Base-by-base conservation (phyloP, 2,797 vertebrate species). In the Hemitrygon akajei region DNA sequence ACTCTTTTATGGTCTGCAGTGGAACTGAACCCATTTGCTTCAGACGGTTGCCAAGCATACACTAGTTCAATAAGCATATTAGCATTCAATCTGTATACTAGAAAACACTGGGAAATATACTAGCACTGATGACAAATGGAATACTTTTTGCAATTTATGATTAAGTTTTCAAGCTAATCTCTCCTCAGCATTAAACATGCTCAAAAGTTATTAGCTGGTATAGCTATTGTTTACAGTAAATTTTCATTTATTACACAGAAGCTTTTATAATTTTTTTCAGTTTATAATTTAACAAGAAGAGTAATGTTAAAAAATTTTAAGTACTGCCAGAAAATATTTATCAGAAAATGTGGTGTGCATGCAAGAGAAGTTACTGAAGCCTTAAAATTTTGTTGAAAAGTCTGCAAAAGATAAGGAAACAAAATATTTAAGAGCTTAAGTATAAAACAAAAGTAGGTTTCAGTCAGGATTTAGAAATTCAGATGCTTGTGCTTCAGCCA, bases 211-310 rank as follows among this genome's bases (percentile, higher is more conserved):
- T 63, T 87, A 16, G 63, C 30, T 77, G 30, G 11, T 77, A 7
- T 34, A 77, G n/a, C 84, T n/a, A 3, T 63, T 34, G 34, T 66
- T 58, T 20, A 87, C 27, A 66, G n/a, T 12, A 87, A 2, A 82
- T 66, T 12, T 87, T 63, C 34, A 58, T 30, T 30, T 22, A 87
- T 87, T 87, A n/a, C 16, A 6, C 30, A 34, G 63, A n/a, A 18
- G 30, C 58, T 1, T 27, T 30, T 86, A 60, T 27, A 86, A 82
- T 25, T 6, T 87, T 6, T 66, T 34, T 63, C 60, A n/a, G 16
- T 87, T 34, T 63, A 34, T 87, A 87, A 87, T 16, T 63, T 87
- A 87, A 87, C 58, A 86, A 87, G 60, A 30, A 60, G 30, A 63
- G 58, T 16, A 60, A 1, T 47, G 47, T 47, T 87, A n/a, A 63